These are phyloP conservation scores for Lytechinus variegatus DNA, from an alignment of 35 echinoderm and acorn worm species.

Conservation along the genomic window DNA sequence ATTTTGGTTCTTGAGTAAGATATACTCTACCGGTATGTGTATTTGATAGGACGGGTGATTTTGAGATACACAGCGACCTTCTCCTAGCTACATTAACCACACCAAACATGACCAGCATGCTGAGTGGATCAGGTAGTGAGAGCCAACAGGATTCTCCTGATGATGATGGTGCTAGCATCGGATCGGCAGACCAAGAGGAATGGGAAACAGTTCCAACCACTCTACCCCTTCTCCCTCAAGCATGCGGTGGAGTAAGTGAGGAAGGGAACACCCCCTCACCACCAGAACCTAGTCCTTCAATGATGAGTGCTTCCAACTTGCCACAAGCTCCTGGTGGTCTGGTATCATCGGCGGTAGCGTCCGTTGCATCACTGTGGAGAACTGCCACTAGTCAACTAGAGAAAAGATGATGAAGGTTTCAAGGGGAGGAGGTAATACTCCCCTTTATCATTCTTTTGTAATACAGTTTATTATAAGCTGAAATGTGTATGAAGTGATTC, in stretches of 20 bases:
- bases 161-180: constrained; percentile 60
- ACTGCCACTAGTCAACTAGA: constrained; percentile 63
- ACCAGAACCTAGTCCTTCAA: not conserved
- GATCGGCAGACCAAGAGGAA: constrained; percentile 62
- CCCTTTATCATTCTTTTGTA: not conserved
- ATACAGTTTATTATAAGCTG: not conserved
- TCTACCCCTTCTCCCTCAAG: not conserved
- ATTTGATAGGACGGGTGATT: constrained; percentile 30
- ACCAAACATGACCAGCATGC: constrained; percentile 31
- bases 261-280: not conserved
- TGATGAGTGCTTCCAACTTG: constrained; percentile 37
- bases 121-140: constrained; percentile 60
- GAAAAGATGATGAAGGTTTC: constrained; percentile 39
- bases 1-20: not conserved
- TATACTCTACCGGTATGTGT: not conserved
- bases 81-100: constrained; percentile 38
- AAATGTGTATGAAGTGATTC: not conserved
- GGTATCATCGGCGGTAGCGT: constrained; percentile 80
- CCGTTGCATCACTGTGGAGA: constrained; percentile 77
- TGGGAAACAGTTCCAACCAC: constrained; percentile 69
- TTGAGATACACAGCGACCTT: constrained; percentile 63
- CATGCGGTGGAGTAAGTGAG: not conserved
- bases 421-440: not conserved
- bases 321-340: constrained; percentile 58
- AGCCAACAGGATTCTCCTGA: constrained; percentile 53